These are phyloP conservation scores for Cathartes aura DNA, from an alignment of 2,113 vertebrate species.

Conservation along the genomic window DNA sequence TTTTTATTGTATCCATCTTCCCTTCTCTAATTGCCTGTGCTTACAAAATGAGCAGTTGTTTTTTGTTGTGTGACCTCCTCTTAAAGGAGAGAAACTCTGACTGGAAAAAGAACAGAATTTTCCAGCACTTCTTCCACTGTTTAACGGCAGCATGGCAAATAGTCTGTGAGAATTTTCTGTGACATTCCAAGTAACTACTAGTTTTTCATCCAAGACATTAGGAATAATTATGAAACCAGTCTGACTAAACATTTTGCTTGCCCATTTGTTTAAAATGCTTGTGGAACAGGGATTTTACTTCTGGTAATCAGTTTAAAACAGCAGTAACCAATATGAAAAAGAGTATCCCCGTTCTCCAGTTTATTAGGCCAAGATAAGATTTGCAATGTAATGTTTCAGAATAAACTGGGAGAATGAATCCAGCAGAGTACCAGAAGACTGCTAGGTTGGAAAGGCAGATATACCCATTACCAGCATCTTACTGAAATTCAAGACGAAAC, in stretches of 20 bases:
- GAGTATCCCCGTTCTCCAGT: background rate
- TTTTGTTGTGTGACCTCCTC: background rate
- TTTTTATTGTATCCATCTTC: background rate
- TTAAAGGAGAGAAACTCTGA: background rate
- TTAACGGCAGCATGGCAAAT: background rate
- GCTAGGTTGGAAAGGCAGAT: background rate
- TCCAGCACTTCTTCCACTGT: slow-evolving; percentile 1
- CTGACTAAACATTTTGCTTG: background rate
- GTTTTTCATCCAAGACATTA: slow-evolving; percentile 6
- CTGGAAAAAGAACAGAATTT: background rate
- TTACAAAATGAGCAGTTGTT: background rate
- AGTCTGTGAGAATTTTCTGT: background rate
- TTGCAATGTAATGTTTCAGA: background rate
- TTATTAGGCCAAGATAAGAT: background rate
- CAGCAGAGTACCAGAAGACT: background rate
- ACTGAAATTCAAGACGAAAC: background rate
- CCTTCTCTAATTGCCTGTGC: background rate
- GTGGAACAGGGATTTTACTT: slow-evolving; percentile 4
- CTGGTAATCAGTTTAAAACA: background rate
- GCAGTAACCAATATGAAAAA: background rate
- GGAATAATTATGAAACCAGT: slow-evolving; percentile 29
- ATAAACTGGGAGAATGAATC: background rate
- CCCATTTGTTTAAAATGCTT: background rate
- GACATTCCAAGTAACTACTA: slow-evolving; percentile 24
- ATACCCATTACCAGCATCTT: background rate